Evolutionary conservation across 2,888 invertebrate genomes (phyloP).

Genomic region (Pristionchus mayeri): DNA sequence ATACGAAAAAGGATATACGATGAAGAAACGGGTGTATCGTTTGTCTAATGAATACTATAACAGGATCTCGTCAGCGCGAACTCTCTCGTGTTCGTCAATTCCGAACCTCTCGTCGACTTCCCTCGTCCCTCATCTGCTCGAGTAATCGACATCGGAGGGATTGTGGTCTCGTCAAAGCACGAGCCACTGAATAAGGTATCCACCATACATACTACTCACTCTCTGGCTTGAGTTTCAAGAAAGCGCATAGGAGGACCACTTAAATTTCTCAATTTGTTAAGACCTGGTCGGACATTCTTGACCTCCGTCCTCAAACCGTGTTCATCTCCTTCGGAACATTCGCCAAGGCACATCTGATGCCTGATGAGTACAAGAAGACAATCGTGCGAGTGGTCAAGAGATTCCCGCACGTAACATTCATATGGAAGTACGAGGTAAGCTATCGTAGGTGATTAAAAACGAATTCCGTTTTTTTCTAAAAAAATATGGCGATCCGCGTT

Average conservation of each 20-base stretch:
- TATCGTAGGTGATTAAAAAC: no score
- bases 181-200: constrained; percentile 36
- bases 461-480: no score
- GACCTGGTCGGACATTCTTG: constrained; percentile 34
- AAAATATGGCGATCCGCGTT: not conserved
- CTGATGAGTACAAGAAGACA: constrained; percentile 53
- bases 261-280: not conserved
- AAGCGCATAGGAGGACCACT: not conserved
- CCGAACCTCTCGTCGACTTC: constrained; percentile 64
- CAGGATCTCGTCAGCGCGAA: constrained; percentile 57
- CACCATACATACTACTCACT: not conserved
- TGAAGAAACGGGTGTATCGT: no score
- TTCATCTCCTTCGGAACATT: constrained; percentile 62
- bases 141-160: constrained; percentile 63
- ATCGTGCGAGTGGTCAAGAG: constrained; percentile 53
- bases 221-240: not conserved
- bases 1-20: no score
- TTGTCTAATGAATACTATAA: not conserved
- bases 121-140: constrained; percentile 61
- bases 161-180: constrained; percentile 50
- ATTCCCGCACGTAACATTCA: constrained; percentile 58
- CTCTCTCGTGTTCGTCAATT: constrained; percentile 62
- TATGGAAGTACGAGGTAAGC: constrained; percentile 63
- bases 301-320: constrained; percentile 41
- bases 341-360: constrained; percentile 58